Base-by-base conservation (phyloP, 92 coral and sea anemone species). In the Porites cylindrica region DNA sequence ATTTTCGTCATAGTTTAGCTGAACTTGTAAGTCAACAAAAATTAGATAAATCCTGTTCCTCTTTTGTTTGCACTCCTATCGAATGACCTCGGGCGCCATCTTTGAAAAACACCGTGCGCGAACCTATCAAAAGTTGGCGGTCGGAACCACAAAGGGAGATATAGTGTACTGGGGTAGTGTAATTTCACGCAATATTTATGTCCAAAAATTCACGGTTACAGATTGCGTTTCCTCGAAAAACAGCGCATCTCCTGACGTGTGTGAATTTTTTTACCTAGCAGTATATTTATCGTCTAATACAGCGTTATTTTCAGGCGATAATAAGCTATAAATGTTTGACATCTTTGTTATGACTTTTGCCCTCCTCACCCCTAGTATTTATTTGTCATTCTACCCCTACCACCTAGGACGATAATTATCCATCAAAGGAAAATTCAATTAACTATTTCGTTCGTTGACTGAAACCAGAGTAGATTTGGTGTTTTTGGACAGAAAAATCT, bases 81-180 rank as follows among this genome's bases (percentile, higher is more conserved):
- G 88, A 78, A 92, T 95, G 91, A 83, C 98, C 98, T 91, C 94
- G 91, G 98, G 98, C 94, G 98, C 98, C 98, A 92, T 81, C 89
- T 84, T 95, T 89, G 90, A 83, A 86, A 90, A 92, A 95, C 90
- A 93, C 88, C 50, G 78, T 83, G 88, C 86, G 82, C 88, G 88
- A 75, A 67, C 94, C 98, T 81, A 94, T 87, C 95, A 82, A 93
- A 80, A 79, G 79, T 79, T 91, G 87, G 93, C 94, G 93, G 90
- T 70, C 87, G 87, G 77, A 83, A 80, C 87, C 90, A 94, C 95
- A 95, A 95, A 94, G 93, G 77, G 66, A 81, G 87, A 73, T 72
- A 79, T 77, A 69, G 69, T 59, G 51, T 65, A 62, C 70, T 1
- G 81, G 94, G 91, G 85, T 85, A 78, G 93, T 75, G 91, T 76